A percentile compares a stretch with the other conserved stretches of the same genome.
phyloP scores from a whole-genome alignment of 2,888 invertebrate genomes.

The Cecidostiba fungosa region DNA sequence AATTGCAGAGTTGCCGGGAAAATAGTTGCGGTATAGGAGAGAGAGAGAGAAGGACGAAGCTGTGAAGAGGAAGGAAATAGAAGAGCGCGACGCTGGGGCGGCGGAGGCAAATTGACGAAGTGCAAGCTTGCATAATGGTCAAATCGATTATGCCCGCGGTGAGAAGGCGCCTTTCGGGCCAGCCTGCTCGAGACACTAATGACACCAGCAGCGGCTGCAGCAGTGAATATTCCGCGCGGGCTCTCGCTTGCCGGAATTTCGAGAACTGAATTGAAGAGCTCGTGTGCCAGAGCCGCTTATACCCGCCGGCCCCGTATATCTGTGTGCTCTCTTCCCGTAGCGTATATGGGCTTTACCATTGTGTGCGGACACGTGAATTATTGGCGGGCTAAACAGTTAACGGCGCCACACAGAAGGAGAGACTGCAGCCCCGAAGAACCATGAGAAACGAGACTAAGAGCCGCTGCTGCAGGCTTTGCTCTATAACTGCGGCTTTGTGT shows the following conservation, averaged over 20 bases:
- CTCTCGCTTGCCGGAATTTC: not conserved
- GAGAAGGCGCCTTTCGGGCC: conserved; percentile 16
- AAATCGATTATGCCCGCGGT: conserved; percentile 29
- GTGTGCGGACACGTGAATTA: not conserved
- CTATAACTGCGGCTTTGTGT: too few species aligned
- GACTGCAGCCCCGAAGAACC: not conserved
- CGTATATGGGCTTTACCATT: not conserved
- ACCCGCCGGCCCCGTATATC: not conserved
- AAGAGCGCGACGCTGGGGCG: not conserved
- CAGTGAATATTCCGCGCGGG: not conserved
- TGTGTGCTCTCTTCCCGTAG: too few species aligned
- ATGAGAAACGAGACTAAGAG: not conserved
- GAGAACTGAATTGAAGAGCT: not conserved
- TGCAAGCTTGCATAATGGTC: conserved; percentile 12
- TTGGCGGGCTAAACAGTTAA: not conserved
- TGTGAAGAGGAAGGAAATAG: not conserved
- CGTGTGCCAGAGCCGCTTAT: not conserved
- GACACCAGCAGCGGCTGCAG: not conserved
- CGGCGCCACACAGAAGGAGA: not conserved
- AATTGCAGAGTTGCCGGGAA: not conserved
- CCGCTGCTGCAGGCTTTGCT: too few species aligned
- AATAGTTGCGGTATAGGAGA: too few species aligned
- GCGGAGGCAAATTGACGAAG: not conserved
- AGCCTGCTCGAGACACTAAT: conserved; percentile 12
- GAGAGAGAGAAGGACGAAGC: not conserved